phyloP scores from a whole-genome alignment of 2,888 invertebrate species.

The Cerastoderma edule region DNA sequence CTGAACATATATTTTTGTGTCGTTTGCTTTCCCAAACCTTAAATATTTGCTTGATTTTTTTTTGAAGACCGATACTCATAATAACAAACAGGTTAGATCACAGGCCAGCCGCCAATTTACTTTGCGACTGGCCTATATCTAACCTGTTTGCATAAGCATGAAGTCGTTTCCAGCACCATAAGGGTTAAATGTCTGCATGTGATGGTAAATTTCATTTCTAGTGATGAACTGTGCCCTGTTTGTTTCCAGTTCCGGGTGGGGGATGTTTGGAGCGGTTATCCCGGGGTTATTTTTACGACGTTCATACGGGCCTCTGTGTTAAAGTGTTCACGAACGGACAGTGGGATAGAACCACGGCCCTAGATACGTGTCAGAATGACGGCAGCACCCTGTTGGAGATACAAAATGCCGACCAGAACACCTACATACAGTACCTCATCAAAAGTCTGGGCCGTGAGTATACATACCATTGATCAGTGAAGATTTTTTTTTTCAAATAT shows the following conservation, averaged over 20 bases:
- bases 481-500: background rate
- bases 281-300: conserved; percentile 15
- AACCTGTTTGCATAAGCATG: no score
- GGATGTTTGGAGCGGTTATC: conserved; percentile 14
- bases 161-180: no score
- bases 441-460: conserved; percentile 16
- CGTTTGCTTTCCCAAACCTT: no score
- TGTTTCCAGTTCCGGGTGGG: conserved; percentile 9
- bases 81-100: no score
- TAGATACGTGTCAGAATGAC: background rate
- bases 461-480: no score
- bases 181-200: no score
- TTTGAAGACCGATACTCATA: no score
- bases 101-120: no score
- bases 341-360: conserved; percentile 3
- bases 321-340: conserved; percentile 7
- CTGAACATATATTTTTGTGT: no score
- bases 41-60: no score
- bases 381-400: conserved; percentile 8
- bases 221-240: background rate
- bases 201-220: no score
- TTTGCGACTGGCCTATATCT: no score
- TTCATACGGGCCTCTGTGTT: background rate
- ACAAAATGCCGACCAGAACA: background rate
- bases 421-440: conserved; percentile 7